These are phyloP conservation scores for Ormyrus thymus DNA, from an alignment of 2,888 invertebrate species.

Conservation along the genomic window DNA sequence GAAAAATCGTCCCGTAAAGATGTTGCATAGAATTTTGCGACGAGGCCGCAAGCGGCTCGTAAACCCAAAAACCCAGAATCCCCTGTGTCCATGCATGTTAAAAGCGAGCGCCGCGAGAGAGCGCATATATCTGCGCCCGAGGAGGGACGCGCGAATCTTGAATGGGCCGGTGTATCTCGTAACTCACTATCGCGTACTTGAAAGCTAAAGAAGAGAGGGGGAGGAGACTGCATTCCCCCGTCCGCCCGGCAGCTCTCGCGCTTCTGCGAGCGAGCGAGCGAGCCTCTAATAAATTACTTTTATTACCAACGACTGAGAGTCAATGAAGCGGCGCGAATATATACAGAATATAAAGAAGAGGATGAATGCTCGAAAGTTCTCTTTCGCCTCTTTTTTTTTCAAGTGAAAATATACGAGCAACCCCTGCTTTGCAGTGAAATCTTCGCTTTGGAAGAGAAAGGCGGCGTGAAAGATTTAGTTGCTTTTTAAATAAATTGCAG, in stretches of 20 bases:
- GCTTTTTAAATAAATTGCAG: neutral
- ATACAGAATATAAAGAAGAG: conserved; percentile 31
- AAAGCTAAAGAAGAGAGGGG: conserved; percentile 5
- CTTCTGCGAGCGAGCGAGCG: conserved; percentile 22
- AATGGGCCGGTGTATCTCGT: conserved; percentile 22
- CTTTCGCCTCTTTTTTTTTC: conserved; percentile 16
- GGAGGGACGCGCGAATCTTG: conserved; percentile 7
- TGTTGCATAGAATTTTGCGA: conserved; percentile 16
- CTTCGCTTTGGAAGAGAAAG: neutral
- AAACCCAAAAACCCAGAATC: conserved; percentile 54
- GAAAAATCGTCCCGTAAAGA: conserved; percentile 27
- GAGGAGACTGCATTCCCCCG: neutral
- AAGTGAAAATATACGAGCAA: conserved; percentile 18
- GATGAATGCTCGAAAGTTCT: conserved; percentile 34
- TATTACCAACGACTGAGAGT: conserved; percentile 34
- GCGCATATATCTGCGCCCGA: neutral
- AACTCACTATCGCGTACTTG: conserved; percentile 28
- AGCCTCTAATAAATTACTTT: conserved; percentile 52
- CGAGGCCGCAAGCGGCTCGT: conserved; percentile 36
- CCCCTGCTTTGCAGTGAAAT: neutral
- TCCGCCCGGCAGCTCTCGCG: neutral
- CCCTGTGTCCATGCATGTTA: conserved; percentile 9
- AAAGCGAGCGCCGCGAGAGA: conserved; percentile 3
- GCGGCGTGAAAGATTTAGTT: neutral
- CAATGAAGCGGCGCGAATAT: conserved; percentile 43